These are phyloP conservation scores for Otus sunia DNA, from an alignment of 2,113 vertebrate species.

Conservation along the genomic window DNA sequence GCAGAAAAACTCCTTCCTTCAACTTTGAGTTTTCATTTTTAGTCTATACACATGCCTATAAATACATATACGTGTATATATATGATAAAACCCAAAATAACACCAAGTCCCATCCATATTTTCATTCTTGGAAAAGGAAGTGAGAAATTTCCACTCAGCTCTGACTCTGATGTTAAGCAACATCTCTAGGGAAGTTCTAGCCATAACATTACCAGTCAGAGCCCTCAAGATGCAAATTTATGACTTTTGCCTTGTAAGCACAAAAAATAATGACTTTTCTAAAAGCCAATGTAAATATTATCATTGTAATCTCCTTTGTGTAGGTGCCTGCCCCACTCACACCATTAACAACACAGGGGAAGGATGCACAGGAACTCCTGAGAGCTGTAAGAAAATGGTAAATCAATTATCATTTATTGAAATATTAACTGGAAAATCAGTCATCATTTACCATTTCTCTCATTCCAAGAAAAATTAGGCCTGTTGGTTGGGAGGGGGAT, in stretches of 20 bases:
- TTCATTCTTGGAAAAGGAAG: constrained; percentile 16
- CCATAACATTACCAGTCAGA: not conserved
- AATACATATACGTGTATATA: rapidly evolving
- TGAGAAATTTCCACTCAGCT: constrained; percentile 16
- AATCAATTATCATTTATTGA: not conserved
- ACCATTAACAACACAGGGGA: not conserved
- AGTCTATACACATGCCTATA: not conserved
- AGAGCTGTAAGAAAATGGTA: not conserved
- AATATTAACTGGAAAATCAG: not conserved
- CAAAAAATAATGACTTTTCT: not conserved
- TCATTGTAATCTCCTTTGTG: not conserved
- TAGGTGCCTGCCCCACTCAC: not conserved
- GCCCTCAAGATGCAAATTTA: not conserved
- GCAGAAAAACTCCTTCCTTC: not conserved
- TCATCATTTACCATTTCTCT: not conserved
- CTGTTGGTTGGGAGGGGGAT: not conserved
- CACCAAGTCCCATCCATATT: not conserved
- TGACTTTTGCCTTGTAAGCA: not conserved
- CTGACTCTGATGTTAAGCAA: not conserved
- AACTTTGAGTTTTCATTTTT: not conserved
- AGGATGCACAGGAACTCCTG: not conserved
- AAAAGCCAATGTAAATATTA: not conserved
- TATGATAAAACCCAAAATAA: not conserved
- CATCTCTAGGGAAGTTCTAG: not conserved
- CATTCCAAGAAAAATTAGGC: not conserved